Conservation (phyloP, 2,888 invertebrate genomes). For the Mythimna ferrago region DNA sequence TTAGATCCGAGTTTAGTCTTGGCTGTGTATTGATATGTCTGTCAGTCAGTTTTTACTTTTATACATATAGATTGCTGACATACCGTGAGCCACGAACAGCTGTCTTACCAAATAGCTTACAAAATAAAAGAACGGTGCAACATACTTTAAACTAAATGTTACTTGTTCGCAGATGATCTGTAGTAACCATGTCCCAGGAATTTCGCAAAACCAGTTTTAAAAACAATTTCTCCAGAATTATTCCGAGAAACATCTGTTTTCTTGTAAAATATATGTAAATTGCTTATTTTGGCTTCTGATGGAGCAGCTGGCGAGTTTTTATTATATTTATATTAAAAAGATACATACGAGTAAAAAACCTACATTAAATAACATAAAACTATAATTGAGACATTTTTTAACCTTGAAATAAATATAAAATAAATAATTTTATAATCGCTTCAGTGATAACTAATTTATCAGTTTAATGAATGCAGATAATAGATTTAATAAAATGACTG, state of each 20-base stretch:
- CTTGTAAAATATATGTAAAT: slow-evolving; percentile 9
- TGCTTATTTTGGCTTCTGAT: slow-evolving; percentile 18
- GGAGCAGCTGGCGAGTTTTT: slow-evolving; percentile 21
- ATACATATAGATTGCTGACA: background rate
- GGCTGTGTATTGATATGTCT: too few relatives aligned
- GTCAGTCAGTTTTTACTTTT: too few relatives aligned
- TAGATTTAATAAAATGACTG: background rate
- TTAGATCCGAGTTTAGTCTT: too few relatives aligned
- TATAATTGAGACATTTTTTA: background rate
- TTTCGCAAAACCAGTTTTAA: slow-evolving; percentile 25
- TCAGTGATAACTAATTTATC: slow-evolving; percentile 35
- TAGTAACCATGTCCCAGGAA: slow-evolving; percentile 14
- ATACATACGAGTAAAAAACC: background rate
- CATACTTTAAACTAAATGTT: slow-evolving; percentile 59
- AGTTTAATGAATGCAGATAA: background rate
- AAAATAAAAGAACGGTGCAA: slow-evolving; percentile 16
- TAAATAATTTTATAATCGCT: background rate
- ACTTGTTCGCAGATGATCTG: slow-evolving; percentile 64
- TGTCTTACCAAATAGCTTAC: slow-evolving; percentile 31
- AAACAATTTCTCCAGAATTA: slow-evolving; percentile 43
- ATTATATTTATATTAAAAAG: background rate
- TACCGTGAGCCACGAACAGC: slow-evolving; percentile 20
- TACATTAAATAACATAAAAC: background rate
- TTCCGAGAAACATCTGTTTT: slow-evolving; percentile 38
- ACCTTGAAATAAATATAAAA: background rate